A percentile compares a stretch with the other conserved stretches of the same genome.
These are phyloP conservation scores for Paramormyrops kingsleyae DNA, from an alignment of 2,113 vertebrate genomes.

Conservation along the genomic window DNA sequence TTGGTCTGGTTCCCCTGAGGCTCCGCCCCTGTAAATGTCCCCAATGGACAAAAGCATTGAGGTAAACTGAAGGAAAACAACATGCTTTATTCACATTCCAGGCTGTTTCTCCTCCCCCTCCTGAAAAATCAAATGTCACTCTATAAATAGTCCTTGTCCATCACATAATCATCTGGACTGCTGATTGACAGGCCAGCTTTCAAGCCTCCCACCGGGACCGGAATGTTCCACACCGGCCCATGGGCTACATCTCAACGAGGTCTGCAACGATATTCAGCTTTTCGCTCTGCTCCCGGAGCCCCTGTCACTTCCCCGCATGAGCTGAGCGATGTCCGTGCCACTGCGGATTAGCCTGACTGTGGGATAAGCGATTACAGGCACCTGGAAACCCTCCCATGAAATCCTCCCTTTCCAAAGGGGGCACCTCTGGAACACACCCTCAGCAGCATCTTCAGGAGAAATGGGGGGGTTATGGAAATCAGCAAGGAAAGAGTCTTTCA, in stretches of 20 bases:
- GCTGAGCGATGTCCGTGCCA: neutral
- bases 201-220: neutral
- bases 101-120: neutral
- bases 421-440: neutral
- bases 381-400: neutral
- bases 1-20: neutral
- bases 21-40: neutral
- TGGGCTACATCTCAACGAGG: neutral
- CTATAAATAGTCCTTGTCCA: neutral
- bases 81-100: neutral
- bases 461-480: neutral
- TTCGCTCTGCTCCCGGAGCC: neutral
- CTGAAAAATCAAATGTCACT: neutral
- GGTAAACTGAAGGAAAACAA: neutral
- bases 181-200: neutral
- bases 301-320: neutral
- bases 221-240: neutral
- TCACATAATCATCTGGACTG: neutral
- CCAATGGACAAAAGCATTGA: neutral
- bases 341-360: neutral
- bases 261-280: neutral
- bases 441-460: neutral
- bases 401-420: neutral
- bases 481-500: neutral
- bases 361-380: neutral